phyloP scores from a whole-genome alignment of 2,797 vertebrate species.

The Acipenser ruthenus region DNA sequence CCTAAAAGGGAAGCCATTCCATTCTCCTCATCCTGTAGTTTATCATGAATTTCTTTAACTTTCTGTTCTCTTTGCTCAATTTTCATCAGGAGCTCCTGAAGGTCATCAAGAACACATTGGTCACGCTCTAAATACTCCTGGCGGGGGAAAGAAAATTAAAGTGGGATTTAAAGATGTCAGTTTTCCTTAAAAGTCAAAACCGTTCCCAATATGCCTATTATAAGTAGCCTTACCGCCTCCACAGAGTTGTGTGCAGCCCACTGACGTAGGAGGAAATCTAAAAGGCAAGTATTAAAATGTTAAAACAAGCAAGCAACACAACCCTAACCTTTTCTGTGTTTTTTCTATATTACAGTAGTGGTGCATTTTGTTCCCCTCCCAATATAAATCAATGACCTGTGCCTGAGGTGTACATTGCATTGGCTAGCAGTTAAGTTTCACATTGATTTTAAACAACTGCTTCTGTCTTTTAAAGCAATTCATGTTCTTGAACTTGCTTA shows the following conservation, averaged over 20 bases:
- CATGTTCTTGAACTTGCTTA: no score
- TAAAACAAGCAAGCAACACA: not conserved
- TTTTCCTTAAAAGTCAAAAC: no score
- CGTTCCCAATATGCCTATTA: not conserved
- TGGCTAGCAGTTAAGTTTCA: constrained; percentile 10
- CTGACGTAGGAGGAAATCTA: constrained; percentile 23
- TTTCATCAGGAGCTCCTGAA: constrained; percentile 28
- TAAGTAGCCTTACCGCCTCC: constrained; percentile 25
- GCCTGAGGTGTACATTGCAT: constrained; percentile 6
- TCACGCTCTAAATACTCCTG: constrained; percentile 38
- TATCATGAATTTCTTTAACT: constrained; percentile 28
- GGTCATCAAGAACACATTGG: constrained; percentile 25
- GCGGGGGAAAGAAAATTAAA: not conserved
- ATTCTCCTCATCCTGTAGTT: constrained; percentile 32
- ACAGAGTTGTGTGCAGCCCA: constrained; percentile 28
- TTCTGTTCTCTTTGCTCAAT: constrained; percentile 34
- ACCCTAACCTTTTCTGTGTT: no score
- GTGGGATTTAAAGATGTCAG: not conserved
- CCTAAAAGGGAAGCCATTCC: constrained; percentile 30
- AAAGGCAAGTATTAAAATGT: constrained; percentile 12
- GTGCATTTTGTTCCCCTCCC: constrained; percentile 14
- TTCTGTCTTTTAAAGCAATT: constrained; percentile 26
- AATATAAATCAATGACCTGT: constrained; percentile 12
- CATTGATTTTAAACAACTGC: constrained; percentile 23
- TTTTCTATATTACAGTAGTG: constrained; percentile 23